Conservation (phyloP, 2,113 vertebrate species). For the Cebus imitator region DNA sequence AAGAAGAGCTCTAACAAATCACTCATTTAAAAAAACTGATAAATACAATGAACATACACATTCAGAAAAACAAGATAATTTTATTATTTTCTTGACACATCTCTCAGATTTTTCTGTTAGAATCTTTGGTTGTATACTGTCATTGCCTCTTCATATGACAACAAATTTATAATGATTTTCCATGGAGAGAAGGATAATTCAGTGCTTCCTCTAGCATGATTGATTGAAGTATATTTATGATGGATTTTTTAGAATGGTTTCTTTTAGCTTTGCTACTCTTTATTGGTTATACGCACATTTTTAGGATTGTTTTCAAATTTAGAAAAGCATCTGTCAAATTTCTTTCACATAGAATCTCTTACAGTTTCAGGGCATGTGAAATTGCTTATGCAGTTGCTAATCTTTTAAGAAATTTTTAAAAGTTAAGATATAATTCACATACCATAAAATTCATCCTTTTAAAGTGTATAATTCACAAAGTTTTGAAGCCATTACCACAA, state of each 20-base stretch:
- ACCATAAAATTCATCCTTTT: not conserved
- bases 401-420: constrained; percentile 33
- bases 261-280: constrained; percentile 13
- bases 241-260: constrained; percentile 23
- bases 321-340: constrained; percentile 14
- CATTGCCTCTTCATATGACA: constrained; percentile 9
- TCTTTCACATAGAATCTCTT: not conserved
- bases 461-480: not conserved
- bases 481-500: not conserved
- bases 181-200: constrained; percentile 18
- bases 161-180: constrained; percentile 49
- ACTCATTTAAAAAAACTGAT: constrained; percentile 13
- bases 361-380: not conserved
- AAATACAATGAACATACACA: constrained; percentile 1
- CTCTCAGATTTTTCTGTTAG: constrained; percentile 23
- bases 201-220: not conserved
- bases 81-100: constrained; percentile 56
- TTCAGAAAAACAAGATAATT: constrained; percentile 18
- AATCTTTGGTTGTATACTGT: not conserved
- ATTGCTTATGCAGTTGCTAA: not conserved
- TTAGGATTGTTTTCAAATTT: constrained; percentile 26
- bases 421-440: not conserved
- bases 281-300: not conserved
- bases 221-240: constrained; percentile 60
- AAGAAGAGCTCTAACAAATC: constrained; percentile 20